These are phyloP conservation scores for Lasioglossum albipes DNA, from an alignment of 1,140 invertebrate species.

Conservation along the genomic window DNA sequence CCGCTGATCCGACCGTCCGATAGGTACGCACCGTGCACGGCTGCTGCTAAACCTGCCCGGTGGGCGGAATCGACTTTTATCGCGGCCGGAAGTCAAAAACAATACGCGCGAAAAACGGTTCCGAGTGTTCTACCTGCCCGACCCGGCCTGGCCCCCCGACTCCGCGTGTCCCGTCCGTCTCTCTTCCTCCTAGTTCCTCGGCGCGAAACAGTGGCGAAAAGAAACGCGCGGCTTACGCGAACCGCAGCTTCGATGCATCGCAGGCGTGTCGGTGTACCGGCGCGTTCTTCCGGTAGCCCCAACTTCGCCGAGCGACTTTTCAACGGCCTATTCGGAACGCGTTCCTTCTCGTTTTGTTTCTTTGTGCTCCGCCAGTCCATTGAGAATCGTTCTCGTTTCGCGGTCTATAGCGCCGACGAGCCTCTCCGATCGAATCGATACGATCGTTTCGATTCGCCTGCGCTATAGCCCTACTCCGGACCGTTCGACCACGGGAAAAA, in stretches of 20 bases:
- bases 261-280: constrained; percentile 21
- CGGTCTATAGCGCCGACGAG: not conserved
- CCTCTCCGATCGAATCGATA: too few relatives aligned
- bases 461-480: too few relatives aligned
- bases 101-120: constrained; percentile 70
- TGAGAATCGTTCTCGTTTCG: not conserved
- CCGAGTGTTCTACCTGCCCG: constrained; percentile 15
- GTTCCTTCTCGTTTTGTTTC: not conserved
- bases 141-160: too few relatives aligned
- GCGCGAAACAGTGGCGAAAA: not conserved
- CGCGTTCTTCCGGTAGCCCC: constrained; percentile 4
- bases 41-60: constrained; percentile 55
- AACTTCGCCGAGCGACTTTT: not conserved
- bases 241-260: constrained; percentile 1
- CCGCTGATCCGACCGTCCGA: constrained; percentile 73
- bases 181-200: not conserved
- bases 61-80: constrained; percentile 74
- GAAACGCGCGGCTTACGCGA: not conserved
- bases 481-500: too few relatives aligned
- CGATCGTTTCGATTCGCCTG: too few relatives aligned
- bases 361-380: not conserved
- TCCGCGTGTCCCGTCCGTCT: too few relatives aligned
- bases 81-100: constrained; percentile 77
- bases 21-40: constrained; percentile 55
- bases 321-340: not conserved